Evolutionary conservation across 2,888 invertebrate genomes (phyloP), one percentile per base, ranked within the genome.

Genomic region (Hololepta plana): DNA sequence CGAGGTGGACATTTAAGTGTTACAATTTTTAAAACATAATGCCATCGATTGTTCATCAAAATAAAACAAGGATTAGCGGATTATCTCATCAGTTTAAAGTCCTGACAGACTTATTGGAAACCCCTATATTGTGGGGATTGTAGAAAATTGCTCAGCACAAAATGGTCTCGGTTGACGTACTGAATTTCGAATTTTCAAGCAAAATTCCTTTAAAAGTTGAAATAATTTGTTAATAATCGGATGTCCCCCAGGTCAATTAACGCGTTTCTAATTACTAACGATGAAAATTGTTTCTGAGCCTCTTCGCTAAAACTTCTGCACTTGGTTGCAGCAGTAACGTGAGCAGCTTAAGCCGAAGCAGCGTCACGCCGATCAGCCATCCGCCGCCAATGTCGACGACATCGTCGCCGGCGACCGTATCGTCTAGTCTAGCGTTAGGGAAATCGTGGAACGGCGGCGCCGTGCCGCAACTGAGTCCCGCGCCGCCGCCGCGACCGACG

Each of bases 321-420:
- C 29, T 40, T 38, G 30, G 35, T 54, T 59, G 42, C 59, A 71
- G 70, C 65, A 81, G 80, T 62, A 81, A 74, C 59, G 77, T 81
- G 49, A 80, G 77, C 62, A 81, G 77, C 53, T 57, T 82, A 49
- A 81, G 80, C 42, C 67, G 81, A 45, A 60, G 69, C 46, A 72
- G 71, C 49, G 51, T 51, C 22, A 51, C 56, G 22, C 54, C 55
- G 13, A 46, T 54, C 14, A 35, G 44, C 38, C 38, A 40, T 32
- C 42, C 41, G 21, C 42, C 49, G 22, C 37, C 43, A 12, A 29
- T 36, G 7, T 15, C 25, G 29, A 34, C 22, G 25, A 36, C 20
- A 11, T 32, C 20, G 26, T 37, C 14, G 20, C 26, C 22, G 23
- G 9, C 22, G 9, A 45, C 52, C 39, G 55, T 55, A 46, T 55